phyloP scores from a whole-genome alignment of 2,888 invertebrate species.

The Chloroclysta siterata region DNA sequence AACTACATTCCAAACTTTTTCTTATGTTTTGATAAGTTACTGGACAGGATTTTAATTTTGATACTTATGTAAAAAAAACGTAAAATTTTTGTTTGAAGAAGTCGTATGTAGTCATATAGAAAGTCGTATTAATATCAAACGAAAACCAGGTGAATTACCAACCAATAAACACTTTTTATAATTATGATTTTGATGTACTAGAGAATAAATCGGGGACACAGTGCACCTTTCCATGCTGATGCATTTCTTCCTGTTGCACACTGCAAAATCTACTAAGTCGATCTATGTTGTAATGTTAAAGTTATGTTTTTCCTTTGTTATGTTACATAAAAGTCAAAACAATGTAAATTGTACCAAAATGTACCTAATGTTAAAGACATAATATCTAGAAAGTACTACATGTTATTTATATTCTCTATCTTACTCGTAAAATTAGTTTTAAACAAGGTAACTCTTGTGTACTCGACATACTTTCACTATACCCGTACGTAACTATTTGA shows the following conservation, averaged over 20 bases:
- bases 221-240: too few species aligned
- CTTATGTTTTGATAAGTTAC: not conserved
- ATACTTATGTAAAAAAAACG: not conserved
- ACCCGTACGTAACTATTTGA: not conserved
- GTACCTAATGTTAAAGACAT: conserved; percentile 19
- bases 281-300: conserved; percentile 11
- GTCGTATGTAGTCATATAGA: not conserved
- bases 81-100: not conserved
- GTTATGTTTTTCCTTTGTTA: conserved; percentile 9
- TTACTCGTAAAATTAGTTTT: conserved; percentile 4
- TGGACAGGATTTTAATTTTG: not conserved
- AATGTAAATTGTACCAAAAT: conserved; percentile 13
- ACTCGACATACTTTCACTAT: conserved; percentile 4
- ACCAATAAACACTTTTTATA: not conserved
- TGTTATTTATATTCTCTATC: conserved; percentile 19
- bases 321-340: conserved; percentile 18
- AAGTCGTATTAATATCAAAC: not conserved
- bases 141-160: not conserved
- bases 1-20: conserved; percentile 26
- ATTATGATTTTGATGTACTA: not conserved
- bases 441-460: conserved; percentile 10
- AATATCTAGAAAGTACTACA: conserved; percentile 1
- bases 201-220: too few species aligned
- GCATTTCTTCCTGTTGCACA: not conserved
- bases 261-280: not conserved